A percentile compares a stretch with the other conserved stretches of the same genome.
These are phyloP conservation scores for Bradypodion ventrale DNA, from an alignment of 2,797 vertebrate genomes.

Conservation along the genomic window DNA sequence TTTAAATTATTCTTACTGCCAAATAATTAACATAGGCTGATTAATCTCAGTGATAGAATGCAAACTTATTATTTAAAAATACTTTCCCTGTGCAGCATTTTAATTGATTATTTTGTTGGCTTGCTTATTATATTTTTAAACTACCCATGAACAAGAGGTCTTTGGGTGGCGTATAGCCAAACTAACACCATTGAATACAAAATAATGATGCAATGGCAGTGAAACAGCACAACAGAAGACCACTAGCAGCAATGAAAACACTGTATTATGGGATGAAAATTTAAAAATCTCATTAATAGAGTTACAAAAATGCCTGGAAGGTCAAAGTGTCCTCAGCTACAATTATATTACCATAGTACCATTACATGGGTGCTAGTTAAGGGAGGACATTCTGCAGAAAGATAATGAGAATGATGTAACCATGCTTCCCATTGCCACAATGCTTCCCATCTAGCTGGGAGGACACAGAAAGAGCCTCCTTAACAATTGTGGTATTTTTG, in stretches of 20 bases:
- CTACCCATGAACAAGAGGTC: neutral
- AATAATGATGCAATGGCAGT: neutral
- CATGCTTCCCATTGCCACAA: too few species aligned
- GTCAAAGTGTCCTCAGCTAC: neutral
- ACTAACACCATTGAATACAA: neutral
- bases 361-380: neutral
- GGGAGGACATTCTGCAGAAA: neutral
- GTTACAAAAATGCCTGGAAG: neutral
- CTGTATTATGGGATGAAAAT: neutral
- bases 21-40: slow-evolving; percentile 8
- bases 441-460: neutral
- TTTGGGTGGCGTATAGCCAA: neutral
- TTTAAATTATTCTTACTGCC: slow-evolving; percentile 24
- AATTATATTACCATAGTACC: neutral
- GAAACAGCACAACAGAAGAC: neutral
- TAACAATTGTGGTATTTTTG: too few species aligned
- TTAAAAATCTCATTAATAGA: neutral
- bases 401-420: neutral
- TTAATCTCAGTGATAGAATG: neutral
- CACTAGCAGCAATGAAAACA: neutral
- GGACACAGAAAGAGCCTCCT: too few species aligned
- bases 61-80: slow-evolving; percentile 17
- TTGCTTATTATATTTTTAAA: neutral
- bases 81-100: neutral
- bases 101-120: neutral